Conservation (phyloP, 2,113 vertebrate species). For the Circaetus gallicus region DNA sequence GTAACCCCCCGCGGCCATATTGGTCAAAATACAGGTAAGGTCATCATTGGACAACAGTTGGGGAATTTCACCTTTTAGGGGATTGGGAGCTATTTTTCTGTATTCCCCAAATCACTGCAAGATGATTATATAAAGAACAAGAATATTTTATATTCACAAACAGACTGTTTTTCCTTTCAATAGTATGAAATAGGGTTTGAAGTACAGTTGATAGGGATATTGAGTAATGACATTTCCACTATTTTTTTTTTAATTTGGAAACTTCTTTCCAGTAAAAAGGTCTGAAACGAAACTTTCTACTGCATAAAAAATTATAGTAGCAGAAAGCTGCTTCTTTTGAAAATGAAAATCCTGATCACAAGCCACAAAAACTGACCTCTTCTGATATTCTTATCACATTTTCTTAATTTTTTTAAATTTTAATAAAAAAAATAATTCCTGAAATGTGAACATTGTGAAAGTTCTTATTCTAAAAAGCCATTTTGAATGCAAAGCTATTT, state of each 20-base stretch:
- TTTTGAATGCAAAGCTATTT: neutral
- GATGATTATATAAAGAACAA: neutral
- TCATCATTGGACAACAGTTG: fast-evolving
- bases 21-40: neutral
- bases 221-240: neutral
- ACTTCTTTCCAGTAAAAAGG: neutral
- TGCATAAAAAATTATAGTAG: neutral
- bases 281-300: neutral
- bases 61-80: neutral
- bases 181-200: neutral
- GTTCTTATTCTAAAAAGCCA: neutral
- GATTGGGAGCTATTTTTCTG: neutral
- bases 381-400: neutral
- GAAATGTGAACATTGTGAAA: neutral
- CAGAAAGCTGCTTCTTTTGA: neutral
- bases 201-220: neutral
- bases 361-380: neutral
- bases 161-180: neutral
- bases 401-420: neutral
- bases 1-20: neutral
- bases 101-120: neutral
- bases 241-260: neutral
- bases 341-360: neutral
- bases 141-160: neutral
- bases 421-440: too few relatives aligned